Evolutionary conservation across 2,888 invertebrate genomes (phyloP), one percentile per base, ranked within the genome.

Genomic region (Pammene fasciana): DNA sequence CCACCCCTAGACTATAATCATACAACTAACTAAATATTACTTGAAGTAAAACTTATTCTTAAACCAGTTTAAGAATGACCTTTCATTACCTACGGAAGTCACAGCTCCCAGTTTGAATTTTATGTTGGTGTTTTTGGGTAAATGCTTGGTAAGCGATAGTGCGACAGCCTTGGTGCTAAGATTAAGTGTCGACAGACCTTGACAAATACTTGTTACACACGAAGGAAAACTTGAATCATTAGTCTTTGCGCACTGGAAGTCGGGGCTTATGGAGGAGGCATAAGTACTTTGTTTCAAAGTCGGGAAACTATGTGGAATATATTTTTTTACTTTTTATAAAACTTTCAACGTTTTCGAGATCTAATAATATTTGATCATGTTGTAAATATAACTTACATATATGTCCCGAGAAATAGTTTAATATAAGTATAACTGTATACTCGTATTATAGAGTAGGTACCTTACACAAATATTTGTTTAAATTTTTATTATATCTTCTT

Each of bases 141-240:
- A 54, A 0, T 54, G 8, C 34, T 50, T 34, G 54, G 34, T 54
- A 8, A 54, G 34, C n/a, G 34, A n/a, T 3, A n/a, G n/a, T n/a
- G 6, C 11, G 1, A 18, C 9, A 54, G 8, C 54, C 13, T 54
- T 54, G 54, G 66, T 46, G 67, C 72, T 70, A 76, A 81, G 81
- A 84, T 81, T 79, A 82, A 83, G 78, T 78, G 79, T 71, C 76
- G 79, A 81, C 81, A 80, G 78, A 78, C 79, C 79, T 81, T 82
- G 82, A 83, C 83, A 81, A 81, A 84, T 82, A 78, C 79, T 78
- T 75, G 79, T 78, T 73, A 79, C 77, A 79, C 75, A 80, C 78
- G 77, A 77, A 73, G 76, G 78, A 79, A 82, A 82, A 83, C 83
- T 84, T 79, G 76, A 75, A 72, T 80, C 82, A 83, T 84, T 84